Evolutionary conservation across 1,140 invertebrate genomes (phyloP).

Genomic region (Drosophila ambigua): DNA sequence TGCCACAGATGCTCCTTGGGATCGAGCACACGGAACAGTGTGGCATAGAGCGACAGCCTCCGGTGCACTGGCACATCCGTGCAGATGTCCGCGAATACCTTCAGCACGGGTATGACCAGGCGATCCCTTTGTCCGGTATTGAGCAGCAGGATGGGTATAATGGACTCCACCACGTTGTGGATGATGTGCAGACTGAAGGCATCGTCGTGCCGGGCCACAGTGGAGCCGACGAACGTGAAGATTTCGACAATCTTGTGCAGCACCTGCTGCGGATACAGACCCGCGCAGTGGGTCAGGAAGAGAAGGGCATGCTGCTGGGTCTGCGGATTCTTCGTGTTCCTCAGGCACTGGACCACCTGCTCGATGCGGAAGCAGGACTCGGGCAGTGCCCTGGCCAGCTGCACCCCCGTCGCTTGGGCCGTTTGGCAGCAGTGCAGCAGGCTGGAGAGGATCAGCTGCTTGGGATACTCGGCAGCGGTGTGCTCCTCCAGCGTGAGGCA

Average conservation of each 20-base stretch:
- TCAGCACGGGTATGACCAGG: constrained; percentile 88
- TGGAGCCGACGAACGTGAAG: constrained; percentile 97
- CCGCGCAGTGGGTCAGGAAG: constrained; percentile 90
- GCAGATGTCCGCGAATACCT: constrained; percentile 94
- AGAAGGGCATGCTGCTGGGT: constrained; percentile 96
- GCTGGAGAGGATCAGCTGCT: constrained; percentile 93
- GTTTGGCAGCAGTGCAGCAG: constrained; percentile 89
- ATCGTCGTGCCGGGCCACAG: constrained; percentile 95
- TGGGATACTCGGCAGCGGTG: constrained; percentile 93
- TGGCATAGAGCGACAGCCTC: constrained; percentile 90
- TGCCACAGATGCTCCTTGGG: constrained; percentile 90
- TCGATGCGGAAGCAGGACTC: constrained; percentile 90
- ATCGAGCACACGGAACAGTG: constrained; percentile 90
- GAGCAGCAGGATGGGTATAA: constrained; percentile 92
- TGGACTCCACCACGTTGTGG: constrained; percentile 93
- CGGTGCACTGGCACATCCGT: constrained; percentile 96
- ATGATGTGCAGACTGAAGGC: constrained; percentile 97
- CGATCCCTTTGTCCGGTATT: constrained; percentile 34
- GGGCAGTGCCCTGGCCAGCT: constrained; percentile 82
- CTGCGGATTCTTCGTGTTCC: constrained; percentile 95
- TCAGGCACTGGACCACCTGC: constrained; percentile 93
- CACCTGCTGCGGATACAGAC: constrained; percentile 91
- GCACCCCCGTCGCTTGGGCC: constrained; percentile 83
- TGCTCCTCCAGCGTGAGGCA: constrained; percentile 93
- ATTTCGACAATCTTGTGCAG: constrained; percentile 96